Conservation (phyloP, 1,140 invertebrate species). For the Drosophila ogumai region DNA sequence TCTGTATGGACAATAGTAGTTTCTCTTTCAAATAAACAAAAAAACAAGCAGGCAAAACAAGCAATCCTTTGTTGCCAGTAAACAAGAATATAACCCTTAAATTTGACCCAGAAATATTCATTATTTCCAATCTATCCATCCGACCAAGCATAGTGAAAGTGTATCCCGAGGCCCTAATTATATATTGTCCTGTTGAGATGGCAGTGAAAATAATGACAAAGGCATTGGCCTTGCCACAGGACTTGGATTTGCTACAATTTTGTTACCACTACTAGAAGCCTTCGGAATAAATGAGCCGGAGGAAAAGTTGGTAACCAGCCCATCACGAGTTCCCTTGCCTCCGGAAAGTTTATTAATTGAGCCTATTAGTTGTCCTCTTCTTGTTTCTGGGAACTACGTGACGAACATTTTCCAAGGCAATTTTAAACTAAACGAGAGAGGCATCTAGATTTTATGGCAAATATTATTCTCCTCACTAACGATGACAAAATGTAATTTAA, state of each 20-base stretch:
- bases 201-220: slow-evolving; percentile 57
- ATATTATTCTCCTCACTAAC: not conserved
- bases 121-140: slow-evolving; percentile 11
- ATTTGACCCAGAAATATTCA: slow-evolving; percentile 23
- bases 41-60: slow-evolving; percentile 2
- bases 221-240: slow-evolving; percentile 42
- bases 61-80: slow-evolving; percentile 3
- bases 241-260: slow-evolving; percentile 20
- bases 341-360: slow-evolving; percentile 56
- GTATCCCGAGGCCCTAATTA: slow-evolving; percentile 54
- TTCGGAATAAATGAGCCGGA: slow-evolving; percentile 66
- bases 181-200: slow-evolving; percentile 27
- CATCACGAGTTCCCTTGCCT: slow-evolving; percentile 3
- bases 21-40: slow-evolving; percentile 3
- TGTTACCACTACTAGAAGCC: slow-evolving; percentile 25
- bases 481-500: slow-evolving; percentile 23
- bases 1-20: slow-evolving; percentile 3
- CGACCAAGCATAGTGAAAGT: slow-evolving; percentile 8
- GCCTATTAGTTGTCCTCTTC: slow-evolving; percentile 53
- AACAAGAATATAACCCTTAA: slow-evolving; percentile 34
- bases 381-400: slow-evolving; percentile 40
- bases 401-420: slow-evolving; percentile 47
- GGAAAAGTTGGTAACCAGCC: slow-evolving; percentile 54
- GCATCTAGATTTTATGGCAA: slow-evolving; percentile 3
- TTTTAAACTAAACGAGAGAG: slow-evolving; percentile 22